Evolutionary conservation across 2,888 invertebrate genomes (phyloP).

Genomic region (Macaria notata): DNA sequence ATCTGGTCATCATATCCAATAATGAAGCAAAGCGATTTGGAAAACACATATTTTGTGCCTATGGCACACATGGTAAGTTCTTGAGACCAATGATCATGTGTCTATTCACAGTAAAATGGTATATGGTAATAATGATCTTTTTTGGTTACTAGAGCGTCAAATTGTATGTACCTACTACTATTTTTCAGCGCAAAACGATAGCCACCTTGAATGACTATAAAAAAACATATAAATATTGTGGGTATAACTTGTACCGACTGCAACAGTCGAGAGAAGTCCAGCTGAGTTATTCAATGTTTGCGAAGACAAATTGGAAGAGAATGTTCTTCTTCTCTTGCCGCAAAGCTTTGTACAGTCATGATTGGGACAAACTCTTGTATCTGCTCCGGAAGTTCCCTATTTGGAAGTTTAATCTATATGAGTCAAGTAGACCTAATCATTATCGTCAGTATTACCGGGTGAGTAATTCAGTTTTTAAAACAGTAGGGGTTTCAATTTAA

Average conservation of each 20-base stretch:
- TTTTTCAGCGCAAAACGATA: conserved; percentile 53
- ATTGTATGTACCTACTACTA: conserved; percentile 4
- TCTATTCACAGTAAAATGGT: background rate
- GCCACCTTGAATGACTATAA: conserved; percentile 14
- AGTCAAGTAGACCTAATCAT: no score
- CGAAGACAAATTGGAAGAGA: conserved; percentile 10
- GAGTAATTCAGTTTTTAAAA: conserved; percentile 31
- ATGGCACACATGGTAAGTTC: conserved; percentile 58
- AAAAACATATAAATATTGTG: conserved; percentile 14
- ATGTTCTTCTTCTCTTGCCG: conserved; percentile 27
- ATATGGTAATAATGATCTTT: background rate
- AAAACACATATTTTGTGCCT: conserved; percentile 50
- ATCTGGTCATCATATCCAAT: background rate
- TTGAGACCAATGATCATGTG: no score
- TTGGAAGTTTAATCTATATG: conserved; percentile 46
- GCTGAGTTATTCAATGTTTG: conserved; percentile 3
- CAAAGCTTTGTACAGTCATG: conserved; percentile 62
- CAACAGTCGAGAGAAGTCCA: conserved; percentile 32
- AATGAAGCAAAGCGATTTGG: conserved; percentile 30
- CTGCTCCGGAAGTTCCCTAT: conserved; percentile 60
- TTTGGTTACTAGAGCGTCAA: background rate
- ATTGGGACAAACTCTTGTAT: conserved; percentile 66
- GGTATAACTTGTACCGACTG: conserved; percentile 40
- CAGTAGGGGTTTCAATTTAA: no score
- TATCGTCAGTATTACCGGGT: conserved; percentile 54